Percentiles rank a stretch among this genome's conserved stretches.
These are phyloP conservation scores for Stenoptilia bipunctidactyla DNA, from an alignment of 2,888 invertebrate genomes.

Conservation along the genomic window DNA sequence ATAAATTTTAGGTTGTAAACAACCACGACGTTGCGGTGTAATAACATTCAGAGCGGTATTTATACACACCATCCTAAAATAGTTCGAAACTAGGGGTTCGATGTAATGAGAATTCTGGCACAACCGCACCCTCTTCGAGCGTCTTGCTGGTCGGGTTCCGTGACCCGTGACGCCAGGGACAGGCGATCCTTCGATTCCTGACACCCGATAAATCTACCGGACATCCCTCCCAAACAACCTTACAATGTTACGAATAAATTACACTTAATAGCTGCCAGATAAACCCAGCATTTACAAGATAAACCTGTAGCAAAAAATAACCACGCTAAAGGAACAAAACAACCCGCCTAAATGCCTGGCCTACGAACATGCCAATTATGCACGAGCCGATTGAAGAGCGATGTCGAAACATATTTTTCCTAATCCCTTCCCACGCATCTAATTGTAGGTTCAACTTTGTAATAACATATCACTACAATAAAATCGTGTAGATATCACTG, in stretches of 20 bases:
- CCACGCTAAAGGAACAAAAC: conserved; percentile 33
- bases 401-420: conserved; percentile 42
- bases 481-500: conserved; percentile 66
- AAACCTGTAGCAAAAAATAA: conserved; percentile 14
- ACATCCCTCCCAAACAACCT: conserved; percentile 18
- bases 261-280: neutral
- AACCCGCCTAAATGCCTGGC: conserved; percentile 38
- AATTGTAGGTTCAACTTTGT: conserved; percentile 63
- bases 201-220: conserved; percentile 46
- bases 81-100: no score
- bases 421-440: conserved; percentile 68
- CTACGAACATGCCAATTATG: conserved; percentile 44
- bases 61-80: no score
- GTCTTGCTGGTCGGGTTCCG: conserved; percentile 20
- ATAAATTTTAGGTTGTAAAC: no score
- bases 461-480: conserved; percentile 69
- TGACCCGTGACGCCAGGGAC: conserved; percentile 23
- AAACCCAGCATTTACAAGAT: no score
- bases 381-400: conserved; percentile 49
- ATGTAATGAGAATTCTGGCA: neutral
- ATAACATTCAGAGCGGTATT: no score
- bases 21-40: no score
- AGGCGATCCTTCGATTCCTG: conserved; percentile 18
- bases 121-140: conserved; percentile 23
- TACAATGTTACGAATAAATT: conserved; percentile 11